Conservation (phyloP, 1,140 invertebrate species). For the Anastrepha ludens region DNA sequence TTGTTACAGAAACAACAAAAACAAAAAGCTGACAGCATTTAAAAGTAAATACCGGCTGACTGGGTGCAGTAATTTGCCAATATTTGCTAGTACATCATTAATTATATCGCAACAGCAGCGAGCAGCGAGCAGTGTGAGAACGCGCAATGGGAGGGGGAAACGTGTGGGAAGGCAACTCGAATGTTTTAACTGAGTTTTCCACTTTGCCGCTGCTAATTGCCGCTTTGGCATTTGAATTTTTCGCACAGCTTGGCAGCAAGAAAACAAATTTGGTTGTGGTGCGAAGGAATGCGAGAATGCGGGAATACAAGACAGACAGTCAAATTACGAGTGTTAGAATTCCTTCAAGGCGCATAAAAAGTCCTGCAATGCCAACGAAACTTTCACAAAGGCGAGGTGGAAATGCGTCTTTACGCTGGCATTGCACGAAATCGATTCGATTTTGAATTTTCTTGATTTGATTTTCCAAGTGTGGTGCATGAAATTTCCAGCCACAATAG, state of each 20-base stretch:
- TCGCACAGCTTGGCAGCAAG: neutral
- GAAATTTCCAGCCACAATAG: neutral
- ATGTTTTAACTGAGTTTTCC: neutral
- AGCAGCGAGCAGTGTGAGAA: neutral
- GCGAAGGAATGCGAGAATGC: neutral
- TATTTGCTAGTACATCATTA: conserved; percentile 64
- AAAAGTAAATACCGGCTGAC: conserved; percentile 27
- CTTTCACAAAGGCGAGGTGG: neutral
- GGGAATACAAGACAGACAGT: neutral
- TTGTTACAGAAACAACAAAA: conserved; percentile 29
- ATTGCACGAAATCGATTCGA: conserved; percentile 1
- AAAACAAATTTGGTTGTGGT: neutral
- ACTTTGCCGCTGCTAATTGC: neutral
- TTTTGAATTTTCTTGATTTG: conserved; percentile 34
- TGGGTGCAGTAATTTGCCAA: conserved; percentile 72
- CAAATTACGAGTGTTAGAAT: neutral
- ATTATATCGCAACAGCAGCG: conserved; percentile 28
- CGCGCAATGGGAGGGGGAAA: neutral
- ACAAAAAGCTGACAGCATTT: neutral
- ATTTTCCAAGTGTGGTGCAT: neutral
- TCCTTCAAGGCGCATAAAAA: neutral
- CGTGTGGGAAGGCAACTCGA: neutral
- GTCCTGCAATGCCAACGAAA: neutral
- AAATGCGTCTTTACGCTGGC: neutral
- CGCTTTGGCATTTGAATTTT: neutral